A percentile compares a stretch with the other conserved stretches of the same genome.
Conservation (phyloP, 2,113 vertebrate genomes). For the Melanostigma gelatinosum region DNA sequence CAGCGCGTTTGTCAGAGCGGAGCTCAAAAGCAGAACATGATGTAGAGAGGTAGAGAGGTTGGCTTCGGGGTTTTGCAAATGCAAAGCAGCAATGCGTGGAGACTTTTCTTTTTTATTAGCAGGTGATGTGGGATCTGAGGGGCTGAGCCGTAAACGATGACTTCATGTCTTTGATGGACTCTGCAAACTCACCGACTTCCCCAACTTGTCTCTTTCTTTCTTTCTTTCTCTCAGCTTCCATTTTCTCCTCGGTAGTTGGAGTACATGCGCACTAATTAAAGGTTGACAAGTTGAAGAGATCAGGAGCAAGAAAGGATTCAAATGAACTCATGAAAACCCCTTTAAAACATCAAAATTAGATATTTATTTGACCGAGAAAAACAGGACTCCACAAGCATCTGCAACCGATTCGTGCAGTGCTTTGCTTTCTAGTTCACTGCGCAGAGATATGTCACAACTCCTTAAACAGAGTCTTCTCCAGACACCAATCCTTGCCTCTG, state of each 20-base stretch:
- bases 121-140: not conserved
- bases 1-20: constrained; percentile 4
- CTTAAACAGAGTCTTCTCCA: not conserved
- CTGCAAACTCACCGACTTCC: not conserved
- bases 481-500: not conserved
- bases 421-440: not conserved
- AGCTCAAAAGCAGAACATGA: constrained; percentile 33
- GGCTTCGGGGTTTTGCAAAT: constrained; percentile 11
- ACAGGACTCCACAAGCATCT: not conserved
- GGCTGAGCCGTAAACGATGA: not conserved
- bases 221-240: not conserved
- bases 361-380: not conserved
- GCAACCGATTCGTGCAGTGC: not conserved
- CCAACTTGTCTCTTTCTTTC: no score
- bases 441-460: not conserved
- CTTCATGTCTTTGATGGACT: not conserved
- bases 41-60: constrained; percentile 16
- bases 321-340: not conserved
- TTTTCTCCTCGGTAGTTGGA: not conserved
- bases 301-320: not conserved
- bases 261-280: not conserved
- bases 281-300: not conserved
- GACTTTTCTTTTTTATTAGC: constrained; percentile 10
- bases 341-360: not conserved
- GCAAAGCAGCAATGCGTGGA: constrained; percentile 18